Evolutionary conservation across 2,113 vertebrate genomes (phyloP), one percentile per base, ranked within the genome.

Genomic region (Seriola aureovittata): DNA sequence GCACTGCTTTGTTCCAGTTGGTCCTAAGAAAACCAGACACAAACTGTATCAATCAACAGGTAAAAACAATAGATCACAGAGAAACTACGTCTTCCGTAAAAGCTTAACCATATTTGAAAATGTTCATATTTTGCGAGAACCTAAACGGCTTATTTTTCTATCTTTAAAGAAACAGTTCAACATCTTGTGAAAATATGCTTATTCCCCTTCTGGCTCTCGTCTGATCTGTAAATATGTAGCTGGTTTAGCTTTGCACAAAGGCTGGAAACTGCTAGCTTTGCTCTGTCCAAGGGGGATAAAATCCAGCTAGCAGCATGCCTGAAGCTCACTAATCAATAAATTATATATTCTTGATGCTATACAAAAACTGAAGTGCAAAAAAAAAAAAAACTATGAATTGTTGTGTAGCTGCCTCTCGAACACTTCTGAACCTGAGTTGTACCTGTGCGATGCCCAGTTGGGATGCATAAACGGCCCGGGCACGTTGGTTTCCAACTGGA

Each of bases 401-500:
- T 23, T 21, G 19, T n/a, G 48, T 50, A 7, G 48, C 16, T 50
- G 16, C 5, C 48, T 50, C 4, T 19, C 48, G 6, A 19, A 50
- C 48, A 50, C 13, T 36, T 13, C 29, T 4, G 32, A 38, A 36
- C 40, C 2, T 8, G 55, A 66, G 46, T 19, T 63, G 81, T 96
- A 99, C 98, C 98, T 99, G 96, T 99, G 98, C 1, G 98, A 97
- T 17, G 98, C 97, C 98, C 98, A 99, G 90, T 99, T 99, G 21
- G 97, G 98, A 86, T 99, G 98, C 91, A 99, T 97, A 64, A 99
- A 99, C 0, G 98, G 97, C 0, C 96, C 96, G 0, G 98, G 98
- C 69, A 99, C 96, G 62, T 96, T 99, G 83, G 96, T 99, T 93
- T 99, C 98, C 62, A 99, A 89, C 91, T 99, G 98, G 78, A 98